These are phyloP conservation scores for Drosophila parvula DNA, from an alignment of 1,140 invertebrate species.

Conservation along the genomic window DNA sequence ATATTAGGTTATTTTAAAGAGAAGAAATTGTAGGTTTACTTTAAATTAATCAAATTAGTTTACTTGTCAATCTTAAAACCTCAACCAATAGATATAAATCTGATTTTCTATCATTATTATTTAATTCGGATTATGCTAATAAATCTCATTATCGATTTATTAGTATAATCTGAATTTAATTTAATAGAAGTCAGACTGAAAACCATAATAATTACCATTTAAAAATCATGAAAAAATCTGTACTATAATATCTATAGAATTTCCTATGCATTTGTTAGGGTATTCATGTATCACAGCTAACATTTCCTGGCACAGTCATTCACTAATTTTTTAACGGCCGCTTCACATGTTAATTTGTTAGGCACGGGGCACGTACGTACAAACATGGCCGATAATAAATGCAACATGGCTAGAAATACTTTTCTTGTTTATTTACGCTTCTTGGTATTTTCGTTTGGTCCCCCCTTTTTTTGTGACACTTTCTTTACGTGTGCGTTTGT, in stretches of 20 bases:
- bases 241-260: too few relatives aligned
- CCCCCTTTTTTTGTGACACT: conserved; percentile 44
- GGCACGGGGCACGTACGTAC: conserved; percentile 67
- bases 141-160: too few relatives aligned
- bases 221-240: not conserved
- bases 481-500: conserved; percentile 47
- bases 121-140: too few relatives aligned
- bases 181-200: too few relatives aligned
- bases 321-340: conserved; percentile 58
- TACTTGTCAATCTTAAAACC: too few relatives aligned
- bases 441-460: conserved; percentile 22
- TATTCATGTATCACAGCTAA: not conserved
- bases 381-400: conserved; percentile 53
- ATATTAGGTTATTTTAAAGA: not conserved
- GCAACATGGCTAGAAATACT: conserved; percentile 40
- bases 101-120: too few relatives aligned
- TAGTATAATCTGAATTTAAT: too few relatives aligned
- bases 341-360: conserved; percentile 77
- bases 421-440: conserved; percentile 46
- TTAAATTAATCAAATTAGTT: too few relatives aligned
- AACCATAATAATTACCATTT: too few relatives aligned
- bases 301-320: conserved; percentile 30
- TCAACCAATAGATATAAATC: too few relatives aligned
- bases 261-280: not conserved
- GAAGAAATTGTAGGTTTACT: not conserved